Conservation (phyloP, 2,113 vertebrate genomes). For the Colinus virginianus region DNA sequence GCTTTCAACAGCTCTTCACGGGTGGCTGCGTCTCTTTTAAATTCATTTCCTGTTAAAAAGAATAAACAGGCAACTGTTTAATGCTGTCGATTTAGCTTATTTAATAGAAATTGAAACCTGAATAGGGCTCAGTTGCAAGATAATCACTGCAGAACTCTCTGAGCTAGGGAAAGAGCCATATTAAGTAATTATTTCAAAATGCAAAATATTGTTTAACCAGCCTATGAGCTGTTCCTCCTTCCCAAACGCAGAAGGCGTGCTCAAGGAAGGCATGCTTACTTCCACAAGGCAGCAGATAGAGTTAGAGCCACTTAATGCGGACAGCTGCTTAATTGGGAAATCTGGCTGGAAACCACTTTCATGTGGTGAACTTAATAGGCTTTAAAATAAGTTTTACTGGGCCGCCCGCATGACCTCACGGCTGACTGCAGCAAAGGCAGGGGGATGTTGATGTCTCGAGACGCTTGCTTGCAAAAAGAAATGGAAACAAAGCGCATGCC, state of each 20-base stretch:
- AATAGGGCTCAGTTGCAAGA: slow-evolving; percentile 56
- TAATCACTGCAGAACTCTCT: slow-evolving; percentile 15
- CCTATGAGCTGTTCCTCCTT: not conserved
- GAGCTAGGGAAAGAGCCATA: not conserved
- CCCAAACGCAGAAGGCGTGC: not conserved
- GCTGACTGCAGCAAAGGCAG: not conserved
- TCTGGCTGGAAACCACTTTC: slow-evolving; percentile 38
- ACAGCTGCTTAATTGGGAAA: slow-evolving; percentile 32
- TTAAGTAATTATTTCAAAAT: slow-evolving; percentile 13
- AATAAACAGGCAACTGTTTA: slow-evolving; percentile 77
- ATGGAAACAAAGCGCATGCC: not conserved
- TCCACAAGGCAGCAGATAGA: slow-evolving; percentile 15
- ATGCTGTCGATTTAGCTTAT: slow-evolving; percentile 73
- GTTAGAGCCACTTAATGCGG: not conserved
- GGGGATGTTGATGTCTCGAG: not conserved
- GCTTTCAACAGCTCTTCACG: slow-evolving; percentile 77
- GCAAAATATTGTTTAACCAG: not conserved
- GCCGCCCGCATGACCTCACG: not conserved
- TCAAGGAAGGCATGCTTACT: not conserved
- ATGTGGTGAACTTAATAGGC: slow-evolving; percentile 57
- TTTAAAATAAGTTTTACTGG: slow-evolving; percentile 48
- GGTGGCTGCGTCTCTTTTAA: slow-evolving; percentile 78
- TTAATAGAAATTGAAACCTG: slow-evolving; percentile 73
- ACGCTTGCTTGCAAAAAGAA: not conserved
- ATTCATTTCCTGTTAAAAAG: slow-evolving; percentile 82